Evolutionary conservation across 1,140 invertebrate genomes (phyloP), one percentile per base, ranked within the genome.

Genomic region (Helicorthomorpha holstii): DNA sequence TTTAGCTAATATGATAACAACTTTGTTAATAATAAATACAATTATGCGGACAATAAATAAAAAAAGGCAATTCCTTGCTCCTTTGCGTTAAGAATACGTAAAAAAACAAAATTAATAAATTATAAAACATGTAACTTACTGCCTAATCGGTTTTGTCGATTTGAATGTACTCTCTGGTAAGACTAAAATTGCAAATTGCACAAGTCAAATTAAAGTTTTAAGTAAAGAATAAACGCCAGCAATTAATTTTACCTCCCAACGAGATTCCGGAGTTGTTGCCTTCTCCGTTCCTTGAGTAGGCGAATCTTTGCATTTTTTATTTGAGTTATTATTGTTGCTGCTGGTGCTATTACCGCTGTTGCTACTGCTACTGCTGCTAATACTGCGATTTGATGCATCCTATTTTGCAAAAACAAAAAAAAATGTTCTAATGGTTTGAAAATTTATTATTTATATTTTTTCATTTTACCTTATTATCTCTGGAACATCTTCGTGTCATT

Each of bases 151-250:
- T 80, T 78, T 60, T 85, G 82, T 59, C 85, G 72, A 63, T 89
- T 89, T 43, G 79, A 78, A 59, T 82, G 78, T 55, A 89, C 83
- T 58, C 84, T 71, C 64, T 85, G 80, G 65, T 85, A 87, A 22
- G 82, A 85, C 77, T 76, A 61, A 29, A 65, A 64, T 46, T 19
- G 21, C 7, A 25, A 4, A 7, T 7, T 25, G 25, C 19, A 4
- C 21, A 22, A 46, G 44, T 46, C 4, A 46, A 10, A 22, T 12
- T 46, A 22, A 46, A 21, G 19, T 7, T 10, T 22, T 7, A 22
- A 46, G 19, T 46, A 46, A 46, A 46, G 44, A 46, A 46, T 10
- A 19, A 41, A 41, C 38, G 38, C 19, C 19, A 12, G 12, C 38
- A 41, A 19, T 12, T 12, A 41, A 12, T 41, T 19, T 41, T 22